Evolutionary conservation across 1,140 invertebrate genomes (phyloP).

Genomic region (Drosophila suzukii): DNA sequence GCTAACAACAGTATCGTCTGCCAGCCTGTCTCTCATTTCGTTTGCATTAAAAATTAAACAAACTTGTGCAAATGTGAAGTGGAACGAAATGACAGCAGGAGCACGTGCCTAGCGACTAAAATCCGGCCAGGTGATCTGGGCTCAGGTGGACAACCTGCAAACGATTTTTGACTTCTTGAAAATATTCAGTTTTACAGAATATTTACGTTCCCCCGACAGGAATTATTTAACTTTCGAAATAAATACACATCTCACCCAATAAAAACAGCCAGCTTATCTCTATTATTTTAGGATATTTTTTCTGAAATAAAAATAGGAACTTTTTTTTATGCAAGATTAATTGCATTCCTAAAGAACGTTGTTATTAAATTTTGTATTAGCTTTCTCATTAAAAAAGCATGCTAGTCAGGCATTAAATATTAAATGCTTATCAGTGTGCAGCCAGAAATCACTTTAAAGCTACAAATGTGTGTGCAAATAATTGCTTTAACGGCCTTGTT

Average conservation of each 20-base stretch:
- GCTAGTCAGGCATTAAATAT: not conserved
- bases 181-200: not conserved
- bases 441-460: not conserved
- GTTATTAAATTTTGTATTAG: not conserved
- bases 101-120: slow-evolving; percentile 49
- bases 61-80: slow-evolving; percentile 23
- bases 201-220: no score
- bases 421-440: not conserved
- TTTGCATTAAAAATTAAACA: slow-evolving; percentile 62
- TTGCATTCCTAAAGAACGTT: not conserved
- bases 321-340: not conserved
- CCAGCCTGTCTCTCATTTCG: slow-evolving; percentile 32
- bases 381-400: not conserved
- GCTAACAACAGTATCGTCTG: slow-evolving; percentile 57
- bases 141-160: slow-evolving; percentile 15
- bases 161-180: not conserved
- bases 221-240: no score
- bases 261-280: no score
- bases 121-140: slow-evolving; percentile 16
- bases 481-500: not conserved
- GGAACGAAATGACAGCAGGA: slow-evolving; percentile 13
- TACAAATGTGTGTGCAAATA: slow-evolving; percentile 14
- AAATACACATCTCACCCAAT: no score
- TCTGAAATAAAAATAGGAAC: no score
- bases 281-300: no score